phyloP scores from a whole-genome alignment of 2,888 invertebrate species.

The Drosophila melanosoma region DNA sequence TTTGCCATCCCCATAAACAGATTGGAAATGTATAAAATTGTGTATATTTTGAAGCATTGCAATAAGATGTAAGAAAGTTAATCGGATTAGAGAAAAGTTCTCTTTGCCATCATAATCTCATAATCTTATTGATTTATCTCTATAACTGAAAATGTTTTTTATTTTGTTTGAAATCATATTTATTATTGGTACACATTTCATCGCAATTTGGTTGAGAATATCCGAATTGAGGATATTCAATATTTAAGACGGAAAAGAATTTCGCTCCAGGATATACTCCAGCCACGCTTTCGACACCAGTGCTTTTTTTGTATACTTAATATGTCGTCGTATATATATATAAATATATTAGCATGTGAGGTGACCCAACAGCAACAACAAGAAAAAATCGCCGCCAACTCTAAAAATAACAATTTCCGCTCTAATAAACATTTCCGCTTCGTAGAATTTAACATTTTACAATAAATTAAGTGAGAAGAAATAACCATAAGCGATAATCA shows the following conservation, averaged over 20 bases:
- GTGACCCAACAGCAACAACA: constrained; percentile 7
- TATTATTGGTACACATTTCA: too few species aligned
- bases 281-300: background rate
- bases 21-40: background rate
- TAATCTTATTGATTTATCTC: too few species aligned
- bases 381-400: constrained; percentile 61
- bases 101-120: too few species aligned
- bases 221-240: too few species aligned
- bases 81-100: background rate
- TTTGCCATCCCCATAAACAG: constrained; percentile 4
- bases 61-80: background rate
- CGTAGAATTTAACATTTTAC: constrained; percentile 81
- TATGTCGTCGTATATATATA: constrained; percentile 10
- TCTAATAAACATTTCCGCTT: constrained; percentile 82
- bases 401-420: constrained; percentile 81
- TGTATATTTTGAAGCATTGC: background rate
- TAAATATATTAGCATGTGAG: constrained; percentile 9
- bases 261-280: background rate
- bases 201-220: too few species aligned
- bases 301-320: background rate
- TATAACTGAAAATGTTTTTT: too few species aligned
- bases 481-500: constrained; percentile 62
- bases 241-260: background rate
- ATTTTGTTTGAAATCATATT: too few species aligned
- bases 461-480: constrained; percentile 81